phyloP scores from a whole-genome alignment of 2,113 vertebrate species.

The Coracopsis vasa region DNA sequence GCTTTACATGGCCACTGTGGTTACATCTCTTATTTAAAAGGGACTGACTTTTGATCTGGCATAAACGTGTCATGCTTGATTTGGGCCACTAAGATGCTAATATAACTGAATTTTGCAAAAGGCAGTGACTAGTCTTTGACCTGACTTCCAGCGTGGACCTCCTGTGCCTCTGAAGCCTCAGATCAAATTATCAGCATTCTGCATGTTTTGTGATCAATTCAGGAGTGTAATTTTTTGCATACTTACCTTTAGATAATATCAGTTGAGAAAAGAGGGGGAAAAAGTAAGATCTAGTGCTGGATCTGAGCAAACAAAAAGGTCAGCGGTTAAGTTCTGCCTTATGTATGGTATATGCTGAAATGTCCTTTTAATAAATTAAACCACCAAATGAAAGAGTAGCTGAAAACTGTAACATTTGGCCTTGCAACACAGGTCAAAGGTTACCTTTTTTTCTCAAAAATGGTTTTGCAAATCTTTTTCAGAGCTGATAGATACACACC shows the following conservation, averaged over 20 bases:
- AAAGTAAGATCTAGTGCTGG: not conserved
- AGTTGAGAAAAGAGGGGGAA: not conserved
- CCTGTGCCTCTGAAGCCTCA: slow-evolving; percentile 1
- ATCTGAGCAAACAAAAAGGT: slow-evolving; percentile 15
- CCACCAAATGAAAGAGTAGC: slow-evolving; percentile 7
- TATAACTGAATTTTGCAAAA: not conserved
- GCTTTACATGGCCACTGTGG: not conserved
- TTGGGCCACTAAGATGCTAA: not conserved
- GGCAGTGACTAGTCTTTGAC: not conserved
- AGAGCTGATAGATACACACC: slow-evolving; percentile 88
- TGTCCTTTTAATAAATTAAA: slow-evolving; percentile 39
- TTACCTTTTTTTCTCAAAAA: slow-evolving; percentile 83
- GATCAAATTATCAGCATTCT: not conserved
- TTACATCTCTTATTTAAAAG: not conserved
- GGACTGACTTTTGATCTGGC: not conserved
- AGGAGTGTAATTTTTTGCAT: not conserved
- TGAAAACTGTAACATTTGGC: slow-evolving; percentile 53
- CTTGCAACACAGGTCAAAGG: slow-evolving; percentile 61
- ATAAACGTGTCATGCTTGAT: not conserved
- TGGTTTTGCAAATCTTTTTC: slow-evolving; percentile 87
- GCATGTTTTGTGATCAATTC: not conserved
- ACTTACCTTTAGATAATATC: not conserved
- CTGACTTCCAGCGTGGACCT: not conserved
- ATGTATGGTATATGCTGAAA: slow-evolving; percentile 47
- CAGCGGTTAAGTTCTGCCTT: not conserved